Evolutionary conservation across 2,888 invertebrate species (phyloP).

Genomic region (Cataglyphis livida): DNA sequence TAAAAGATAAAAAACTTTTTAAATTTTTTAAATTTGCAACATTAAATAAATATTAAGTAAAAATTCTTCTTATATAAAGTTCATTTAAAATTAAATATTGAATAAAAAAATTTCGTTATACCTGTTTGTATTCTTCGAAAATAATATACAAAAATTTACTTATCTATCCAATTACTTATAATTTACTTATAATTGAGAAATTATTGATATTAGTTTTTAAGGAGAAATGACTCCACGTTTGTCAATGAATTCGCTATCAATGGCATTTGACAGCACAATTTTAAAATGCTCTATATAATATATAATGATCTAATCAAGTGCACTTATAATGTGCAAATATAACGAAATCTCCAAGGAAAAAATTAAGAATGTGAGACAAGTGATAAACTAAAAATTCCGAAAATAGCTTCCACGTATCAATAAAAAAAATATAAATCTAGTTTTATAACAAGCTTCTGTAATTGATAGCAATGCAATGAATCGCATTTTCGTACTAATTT

Average conservation of each 20-base stretch:
- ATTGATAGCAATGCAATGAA: slow-evolving; percentile 26
- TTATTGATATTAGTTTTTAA: slow-evolving; percentile 42
- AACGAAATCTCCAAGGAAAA: slow-evolving; percentile 8
- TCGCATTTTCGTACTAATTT: not conserved
- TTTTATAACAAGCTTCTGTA: not conserved
- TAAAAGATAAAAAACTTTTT: not conserved
- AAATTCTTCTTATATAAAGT: slow-evolving; percentile 7
- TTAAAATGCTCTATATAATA: slow-evolving; percentile 32
- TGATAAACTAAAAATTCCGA: slow-evolving; percentile 37
- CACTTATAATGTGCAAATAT: slow-evolving; percentile 64
- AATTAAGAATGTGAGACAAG: slow-evolving; percentile 23
- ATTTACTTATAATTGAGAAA: slow-evolving; percentile 27
- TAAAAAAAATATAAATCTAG: slow-evolving; percentile 6
- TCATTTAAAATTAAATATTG: slow-evolving; percentile 11
- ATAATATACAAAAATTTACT: slow-evolving; percentile 11
- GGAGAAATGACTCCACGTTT: slow-evolving; percentile 13
- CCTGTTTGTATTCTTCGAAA: not conserved
- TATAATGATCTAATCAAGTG: slow-evolving; percentile 62
- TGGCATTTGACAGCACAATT: slow-evolving; percentile 31
- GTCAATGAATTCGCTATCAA: slow-evolving; percentile 26
- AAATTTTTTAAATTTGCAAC: not conserved
- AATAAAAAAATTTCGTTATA: slow-evolving; percentile 26
- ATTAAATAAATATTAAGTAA: not conserved
- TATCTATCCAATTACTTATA: slow-evolving; percentile 31
- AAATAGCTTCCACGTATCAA: slow-evolving; percentile 10